phyloP scores from a whole-genome alignment of 2,888 invertebrate genomes.

The Podotricha telesiphe region DNA sequence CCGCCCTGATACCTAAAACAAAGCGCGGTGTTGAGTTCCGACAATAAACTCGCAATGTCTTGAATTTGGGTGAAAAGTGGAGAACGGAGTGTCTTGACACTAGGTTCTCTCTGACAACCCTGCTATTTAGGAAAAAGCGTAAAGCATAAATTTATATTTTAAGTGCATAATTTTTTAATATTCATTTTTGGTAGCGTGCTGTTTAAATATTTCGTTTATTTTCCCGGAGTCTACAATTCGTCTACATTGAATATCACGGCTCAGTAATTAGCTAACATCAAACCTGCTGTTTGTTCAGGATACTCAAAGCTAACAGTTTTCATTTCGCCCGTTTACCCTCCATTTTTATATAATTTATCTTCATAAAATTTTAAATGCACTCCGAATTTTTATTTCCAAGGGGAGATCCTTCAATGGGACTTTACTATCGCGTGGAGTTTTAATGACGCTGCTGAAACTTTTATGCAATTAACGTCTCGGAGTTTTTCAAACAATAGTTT shows the following conservation, averaged over 20 bases:
- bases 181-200: background rate
- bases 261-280: conserved; percentile 59
- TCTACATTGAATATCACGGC: conserved; percentile 58
- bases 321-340: conserved; percentile 41
- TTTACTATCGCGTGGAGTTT: conserved; percentile 36
- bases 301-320: conserved; percentile 43
- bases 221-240: conserved; percentile 41
- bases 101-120: no score
- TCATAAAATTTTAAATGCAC: conserved; percentile 40
- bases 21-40: no score
- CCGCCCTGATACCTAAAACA: no score
- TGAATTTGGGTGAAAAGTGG: no score
- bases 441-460: conserved; percentile 30
- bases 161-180: conserved; percentile 4
- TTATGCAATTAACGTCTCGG: conserved; percentile 25
- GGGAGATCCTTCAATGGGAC: conserved; percentile 27
- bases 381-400: conserved; percentile 38
- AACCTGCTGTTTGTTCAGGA: conserved; percentile 52
- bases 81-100: no score
- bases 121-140: no score
- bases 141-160: background rate
- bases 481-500: conserved; percentile 21
- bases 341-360: conserved; percentile 42
- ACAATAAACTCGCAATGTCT: no score
- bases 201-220: conserved; percentile 8